Percentiles rank a stretch among this genome's conserved stretches.
Conservation (phyloP, 2,888 invertebrate species). For the Acanthopleura granulata region DNA sequence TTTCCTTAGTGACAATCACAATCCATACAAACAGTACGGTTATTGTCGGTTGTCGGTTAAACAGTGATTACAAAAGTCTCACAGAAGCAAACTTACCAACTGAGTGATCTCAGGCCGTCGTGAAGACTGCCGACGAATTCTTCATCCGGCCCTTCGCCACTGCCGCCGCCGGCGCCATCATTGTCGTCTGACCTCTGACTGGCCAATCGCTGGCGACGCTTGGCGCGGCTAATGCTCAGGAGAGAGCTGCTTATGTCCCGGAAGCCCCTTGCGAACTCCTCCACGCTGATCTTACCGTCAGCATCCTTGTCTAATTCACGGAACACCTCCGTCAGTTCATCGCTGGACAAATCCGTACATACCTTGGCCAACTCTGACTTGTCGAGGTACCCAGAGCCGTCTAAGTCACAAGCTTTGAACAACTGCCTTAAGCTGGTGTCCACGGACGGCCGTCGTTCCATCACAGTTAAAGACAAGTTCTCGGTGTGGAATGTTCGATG, state of each 20-base stretch:
- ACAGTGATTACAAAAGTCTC: too few species aligned
- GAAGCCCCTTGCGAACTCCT: constrained; percentile 73
- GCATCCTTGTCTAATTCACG: constrained; percentile 72
- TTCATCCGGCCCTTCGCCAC: constrained; percentile 34
- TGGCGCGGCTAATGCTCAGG: constrained; percentile 41
- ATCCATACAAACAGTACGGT: too few species aligned
- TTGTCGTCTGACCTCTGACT: constrained; percentile 41
- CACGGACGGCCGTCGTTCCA: not conserved
- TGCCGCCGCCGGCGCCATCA: constrained; percentile 27
- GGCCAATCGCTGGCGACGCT: constrained; percentile 42
- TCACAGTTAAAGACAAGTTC: not conserved
- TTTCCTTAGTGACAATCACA: too few species aligned
- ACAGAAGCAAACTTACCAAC: constrained; percentile 51
- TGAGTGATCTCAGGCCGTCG: constrained; percentile 54
- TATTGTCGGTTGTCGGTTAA: too few species aligned
- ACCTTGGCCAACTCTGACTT: constrained; percentile 70
- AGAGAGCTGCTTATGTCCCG: constrained; percentile 49
- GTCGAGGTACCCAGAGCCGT: constrained; percentile 71
- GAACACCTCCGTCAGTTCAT: constrained; percentile 72
- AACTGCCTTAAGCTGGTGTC: constrained; percentile 58
- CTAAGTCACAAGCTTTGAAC: constrained; percentile 71
- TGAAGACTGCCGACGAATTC: constrained; percentile 55
- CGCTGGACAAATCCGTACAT: constrained; percentile 70
- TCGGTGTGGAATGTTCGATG: not conserved
- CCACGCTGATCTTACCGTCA: constrained; percentile 72